A percentile compares a stretch with the other conserved stretches of the same genome.
These are phyloP conservation scores for Halisarca cf. caerulea DNA, from an alignment of 37 sponge, comb jelly and placozoan genomes.

Conservation along the genomic window DNA sequence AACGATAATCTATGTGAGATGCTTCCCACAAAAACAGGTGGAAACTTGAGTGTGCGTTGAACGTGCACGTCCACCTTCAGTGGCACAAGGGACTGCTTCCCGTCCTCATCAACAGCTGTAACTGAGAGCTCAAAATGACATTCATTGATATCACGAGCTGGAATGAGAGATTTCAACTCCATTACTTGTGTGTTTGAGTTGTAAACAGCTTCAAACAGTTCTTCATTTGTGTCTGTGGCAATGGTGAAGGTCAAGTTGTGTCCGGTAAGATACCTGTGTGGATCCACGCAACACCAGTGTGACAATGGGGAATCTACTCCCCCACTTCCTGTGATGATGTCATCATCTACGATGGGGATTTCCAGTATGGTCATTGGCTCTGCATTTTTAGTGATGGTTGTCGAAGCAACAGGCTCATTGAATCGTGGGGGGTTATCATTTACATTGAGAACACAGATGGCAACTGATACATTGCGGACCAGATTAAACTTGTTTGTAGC, in stretches of 20 bases:
- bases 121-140: not conserved
- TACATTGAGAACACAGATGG: constrained; percentile 56
- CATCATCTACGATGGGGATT: constrained; percentile 26
- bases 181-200: not conserved
- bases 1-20: not conserved
- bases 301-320: not conserved
- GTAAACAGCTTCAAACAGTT: constrained; percentile 3
- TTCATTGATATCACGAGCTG: not conserved
- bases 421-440: constrained; percentile 74
- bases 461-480: not conserved
- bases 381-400: constrained; percentile 20
- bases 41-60: not conserved
- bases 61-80: not conserved
- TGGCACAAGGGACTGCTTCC: not conserved
- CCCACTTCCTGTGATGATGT: not conserved
- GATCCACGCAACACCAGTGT: not conserved
- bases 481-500: constrained; percentile 40
- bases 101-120: not conserved
- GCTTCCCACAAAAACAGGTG: not conserved
- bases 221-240: not conserved
- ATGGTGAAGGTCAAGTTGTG: not conserved
- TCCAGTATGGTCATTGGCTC: constrained; percentile 27
- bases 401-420: not conserved
- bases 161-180: not conserved
- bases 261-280: not conserved